Percentiles rank a stretch among this genome's conserved stretches.
phyloP scores from a whole-genome alignment of 2,797 vertebrate genomes.

The Liparis tanakae region DNA sequence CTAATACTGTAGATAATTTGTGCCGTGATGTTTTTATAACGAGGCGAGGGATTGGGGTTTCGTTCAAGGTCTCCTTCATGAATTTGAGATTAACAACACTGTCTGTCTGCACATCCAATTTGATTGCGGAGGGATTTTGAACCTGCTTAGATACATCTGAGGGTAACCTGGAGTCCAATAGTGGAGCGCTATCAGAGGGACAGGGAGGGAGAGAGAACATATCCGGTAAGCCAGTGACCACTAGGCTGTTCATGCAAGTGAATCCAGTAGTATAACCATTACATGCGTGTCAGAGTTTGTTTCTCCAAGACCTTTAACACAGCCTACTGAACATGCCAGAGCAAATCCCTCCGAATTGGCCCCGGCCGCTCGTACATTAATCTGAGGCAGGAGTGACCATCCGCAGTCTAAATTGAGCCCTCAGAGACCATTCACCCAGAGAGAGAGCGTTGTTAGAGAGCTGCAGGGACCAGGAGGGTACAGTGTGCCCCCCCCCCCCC shows the following conservation, averaged over 20 bases:
- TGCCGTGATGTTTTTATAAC: constrained; percentile 78
- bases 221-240: constrained; percentile 64
- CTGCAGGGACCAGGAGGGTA: constrained; percentile 65
- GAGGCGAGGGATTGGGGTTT: constrained; percentile 68
- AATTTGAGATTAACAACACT: constrained; percentile 66
- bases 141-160: constrained; percentile 50
- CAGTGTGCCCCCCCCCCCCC: constrained; percentile 52
- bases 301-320: constrained; percentile 81
- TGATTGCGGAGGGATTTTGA: constrained; percentile 40
- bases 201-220: constrained; percentile 29
- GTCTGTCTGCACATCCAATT: constrained; percentile 59
- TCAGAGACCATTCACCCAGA: constrained; percentile 83
- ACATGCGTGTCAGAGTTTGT: constrained; percentile 79
- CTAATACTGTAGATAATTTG: constrained; percentile 73
- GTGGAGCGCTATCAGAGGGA: constrained; percentile 50
- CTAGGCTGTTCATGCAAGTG: constrained; percentile 71
- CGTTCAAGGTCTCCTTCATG: constrained; percentile 60
- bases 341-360: constrained; percentile 81
- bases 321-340: constrained; percentile 78
- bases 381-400: constrained; percentile 78
- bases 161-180: constrained; percentile 39
- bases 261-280: constrained; percentile 79
- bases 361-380: constrained; percentile 75
- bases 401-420: constrained; percentile 85
- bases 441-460: constrained; percentile 78